A percentile compares a stretch with the other conserved stretches of the same genome.
These are phyloP conservation scores for Pseudomyrmex cubaensis DNA, from an alignment of 1,140 invertebrate genomes.

Conservation along the genomic window DNA sequence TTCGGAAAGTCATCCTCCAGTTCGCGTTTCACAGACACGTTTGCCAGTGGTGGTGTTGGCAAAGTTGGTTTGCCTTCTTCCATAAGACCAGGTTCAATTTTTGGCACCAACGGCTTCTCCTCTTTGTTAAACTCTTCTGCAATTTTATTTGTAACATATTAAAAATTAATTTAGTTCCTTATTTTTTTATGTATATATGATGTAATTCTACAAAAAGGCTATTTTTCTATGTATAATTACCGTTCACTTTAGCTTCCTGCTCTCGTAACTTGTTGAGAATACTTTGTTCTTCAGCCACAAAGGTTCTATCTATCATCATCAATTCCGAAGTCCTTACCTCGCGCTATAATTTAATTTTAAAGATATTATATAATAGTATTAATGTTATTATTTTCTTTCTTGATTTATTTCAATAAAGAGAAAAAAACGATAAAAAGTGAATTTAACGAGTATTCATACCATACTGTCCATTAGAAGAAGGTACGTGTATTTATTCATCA, in stretches of 20 bases:
- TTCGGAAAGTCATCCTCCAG: slow-evolving; percentile 81
- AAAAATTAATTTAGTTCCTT: not conserved
- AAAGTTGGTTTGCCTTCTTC: slow-evolving; percentile 73
- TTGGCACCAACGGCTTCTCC: slow-evolving; percentile 82
- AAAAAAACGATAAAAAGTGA: too few relatives aligned
- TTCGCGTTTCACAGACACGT: slow-evolving; percentile 82
- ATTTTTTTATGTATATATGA: slow-evolving; percentile 19
- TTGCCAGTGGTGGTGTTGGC: slow-evolving; percentile 69
- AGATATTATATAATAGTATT: not conserved
- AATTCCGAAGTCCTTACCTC: slow-evolving; percentile 89
- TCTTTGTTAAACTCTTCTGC: slow-evolving; percentile 83
- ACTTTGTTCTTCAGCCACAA: slow-evolving; percentile 89
- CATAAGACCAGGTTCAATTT: slow-evolving; percentile 80
- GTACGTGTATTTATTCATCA: slow-evolving; percentile 92
- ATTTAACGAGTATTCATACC: slow-evolving; percentile 83
- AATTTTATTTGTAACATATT: slow-evolving; percentile 39
- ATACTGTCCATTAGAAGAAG: slow-evolving; percentile 94
- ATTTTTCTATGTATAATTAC: slow-evolving; percentile 68
- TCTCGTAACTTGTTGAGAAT: slow-evolving; percentile 86
- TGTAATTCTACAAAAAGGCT: not conserved
- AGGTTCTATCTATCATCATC: slow-evolving; percentile 90
- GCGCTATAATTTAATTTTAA: slow-evolving; percentile 84
- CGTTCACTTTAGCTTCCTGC: slow-evolving; percentile 81
- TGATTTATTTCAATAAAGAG: too few relatives aligned
- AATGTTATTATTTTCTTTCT: too few relatives aligned